Percentiles rank a stretch among this genome's conserved stretches.
These are phyloP conservation scores for Cebus imitator DNA, from an alignment of 2,113 vertebrate genomes.

Conservation along the genomic window DNA sequence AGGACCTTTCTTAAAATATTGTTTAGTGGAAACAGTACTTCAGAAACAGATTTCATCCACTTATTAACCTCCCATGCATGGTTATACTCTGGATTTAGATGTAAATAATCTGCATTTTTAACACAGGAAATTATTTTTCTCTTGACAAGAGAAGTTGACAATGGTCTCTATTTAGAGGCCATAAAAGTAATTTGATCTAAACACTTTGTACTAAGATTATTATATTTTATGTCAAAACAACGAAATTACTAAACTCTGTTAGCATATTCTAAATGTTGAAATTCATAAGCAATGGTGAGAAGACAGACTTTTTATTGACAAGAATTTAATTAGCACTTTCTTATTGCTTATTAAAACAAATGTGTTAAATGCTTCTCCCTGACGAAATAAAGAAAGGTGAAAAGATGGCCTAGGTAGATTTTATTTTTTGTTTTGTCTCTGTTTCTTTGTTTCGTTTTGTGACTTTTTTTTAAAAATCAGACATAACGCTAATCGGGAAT, in stretches of 20 bases:
- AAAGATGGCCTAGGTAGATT: constrained; percentile 68
- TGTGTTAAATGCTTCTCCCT: constrained; percentile 81
- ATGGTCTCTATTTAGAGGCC: background rate
- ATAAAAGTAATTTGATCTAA: constrained; percentile 30
- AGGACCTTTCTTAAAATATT: constrained; percentile 24
- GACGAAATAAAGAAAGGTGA: constrained; percentile 78
- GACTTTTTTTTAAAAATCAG: constrained; percentile 15
- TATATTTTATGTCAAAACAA: constrained; percentile 38
- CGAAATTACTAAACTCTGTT: constrained; percentile 37
- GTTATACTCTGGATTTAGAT: constrained; percentile 40
- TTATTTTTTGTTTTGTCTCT: constrained; percentile 61
- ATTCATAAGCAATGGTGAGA: constrained; percentile 29
- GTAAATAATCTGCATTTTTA: constrained; percentile 47
- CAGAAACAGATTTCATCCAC: constrained; percentile 30
- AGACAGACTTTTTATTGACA: constrained; percentile 52
- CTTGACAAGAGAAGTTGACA: constrained; percentile 29
- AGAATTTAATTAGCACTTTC: constrained; percentile 60
- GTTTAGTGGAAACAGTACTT: background rate
- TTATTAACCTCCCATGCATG: constrained; percentile 14
- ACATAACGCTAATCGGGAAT: constrained; percentile 63
- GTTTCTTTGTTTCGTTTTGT: constrained; percentile 64
- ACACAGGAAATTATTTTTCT: constrained; percentile 47
- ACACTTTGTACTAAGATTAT: constrained; percentile 3
- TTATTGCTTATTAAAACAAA: constrained; percentile 77
- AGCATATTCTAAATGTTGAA: constrained; percentile 26